Conservation (phyloP, 2,888 invertebrate genomes). For the Cephus pygmeus region DNA sequence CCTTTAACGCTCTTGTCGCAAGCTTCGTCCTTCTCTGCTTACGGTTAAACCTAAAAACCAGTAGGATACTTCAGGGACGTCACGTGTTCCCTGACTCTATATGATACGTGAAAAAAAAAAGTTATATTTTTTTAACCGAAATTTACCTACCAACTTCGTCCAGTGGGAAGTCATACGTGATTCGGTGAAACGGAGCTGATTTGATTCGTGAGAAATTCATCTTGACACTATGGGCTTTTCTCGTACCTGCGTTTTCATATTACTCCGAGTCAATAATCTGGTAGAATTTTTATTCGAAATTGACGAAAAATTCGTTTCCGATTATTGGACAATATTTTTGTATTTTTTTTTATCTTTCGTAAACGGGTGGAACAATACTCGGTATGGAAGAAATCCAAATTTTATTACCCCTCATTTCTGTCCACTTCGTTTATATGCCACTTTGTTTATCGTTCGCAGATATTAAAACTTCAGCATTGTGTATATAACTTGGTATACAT, state of each 20-base stretch:
- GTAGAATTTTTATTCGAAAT: background rate
- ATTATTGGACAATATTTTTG: background rate
- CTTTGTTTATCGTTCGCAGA: conserved; percentile 58
- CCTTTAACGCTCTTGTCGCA: conserved; percentile 5
- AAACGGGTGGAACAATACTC: background rate
- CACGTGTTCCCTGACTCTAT: background rate
- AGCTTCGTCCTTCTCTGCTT: background rate
- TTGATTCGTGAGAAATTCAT: background rate
- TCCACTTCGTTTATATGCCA: conserved; percentile 57
- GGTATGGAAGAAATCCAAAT: conserved; percentile 36
- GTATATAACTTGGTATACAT: background rate
- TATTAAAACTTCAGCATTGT: conserved; percentile 45
- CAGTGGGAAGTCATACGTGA: background rate
- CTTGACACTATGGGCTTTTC: background rate
- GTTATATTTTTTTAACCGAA: background rate
- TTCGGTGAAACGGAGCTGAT: background rate
- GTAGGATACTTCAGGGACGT: conserved; percentile 7
- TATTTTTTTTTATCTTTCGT: background rate
- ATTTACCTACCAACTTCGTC: background rate
- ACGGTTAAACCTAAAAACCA: conserved; percentile 6
- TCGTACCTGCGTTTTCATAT: background rate
- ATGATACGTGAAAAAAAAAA: background rate
- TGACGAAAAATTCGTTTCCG: background rate
- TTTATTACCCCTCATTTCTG: conserved; percentile 51
- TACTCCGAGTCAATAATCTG: background rate